Base-by-base conservation (phyloP, 2,113 vertebrate species). In the Osmerus mordax region DNA sequence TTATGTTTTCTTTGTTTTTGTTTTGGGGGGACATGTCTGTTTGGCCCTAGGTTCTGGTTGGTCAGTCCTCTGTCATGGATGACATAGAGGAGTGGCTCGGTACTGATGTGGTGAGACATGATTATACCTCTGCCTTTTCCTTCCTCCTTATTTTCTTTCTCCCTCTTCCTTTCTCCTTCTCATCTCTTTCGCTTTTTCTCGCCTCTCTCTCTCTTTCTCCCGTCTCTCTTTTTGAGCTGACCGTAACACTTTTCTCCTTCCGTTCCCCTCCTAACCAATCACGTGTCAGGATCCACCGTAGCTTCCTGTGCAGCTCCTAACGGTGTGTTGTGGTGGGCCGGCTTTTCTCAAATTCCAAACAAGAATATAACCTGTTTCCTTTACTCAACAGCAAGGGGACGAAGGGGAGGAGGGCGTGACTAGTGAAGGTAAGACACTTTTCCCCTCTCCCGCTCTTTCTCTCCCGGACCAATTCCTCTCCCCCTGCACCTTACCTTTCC, bases 61-160 rank as follows among this genome's bases (percentile, higher is more conserved):
- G 90, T 78, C 96, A 97, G 92, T 91, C 96, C 94, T 97, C 96
- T 94, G 95, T 98, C 93, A 98, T 99, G 97, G 97, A 99, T 95
- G 97, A 99, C 94, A 98, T 99, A 95, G 97, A 99, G 95, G 94
- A 97, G 88, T 99, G 97, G 97, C 96, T 99, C 90, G 90, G 95
- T 94, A 95, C 95, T 72, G 97, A 99, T 87, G 93, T 99, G 97
- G 97, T 99, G 96, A 98, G 97, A 96, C 80, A 47, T 47, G 41
- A 47, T 47, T 47, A 11, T 47, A 47, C 41, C 41, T 47, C 41
- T 47, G 41, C 41, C 41, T 11, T 47, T 47, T 12, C 41, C 32
- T 36, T 36, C 76, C 72, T 80, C 87, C 89, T 81, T 63, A 75
- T 86, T 93, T 93, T 78, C 73, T 65, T 52, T 56, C 19, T 58